Conservation (phyloP, 2,797 vertebrate genomes). For the Harpagifer antarcticus region DNA sequence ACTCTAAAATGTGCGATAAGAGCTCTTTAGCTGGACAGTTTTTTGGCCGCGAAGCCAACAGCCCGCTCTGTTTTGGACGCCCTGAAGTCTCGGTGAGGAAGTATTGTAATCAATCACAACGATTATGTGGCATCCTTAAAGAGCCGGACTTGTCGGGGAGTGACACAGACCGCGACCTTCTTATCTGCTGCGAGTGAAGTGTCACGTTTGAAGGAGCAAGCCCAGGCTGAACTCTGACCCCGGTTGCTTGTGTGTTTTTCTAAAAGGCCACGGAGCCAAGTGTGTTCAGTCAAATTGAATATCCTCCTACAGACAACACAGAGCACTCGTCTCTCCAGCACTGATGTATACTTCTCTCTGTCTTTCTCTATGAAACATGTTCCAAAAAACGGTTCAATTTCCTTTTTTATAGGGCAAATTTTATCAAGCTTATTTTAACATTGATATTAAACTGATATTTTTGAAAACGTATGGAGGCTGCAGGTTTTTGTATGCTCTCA, state of each 20-base stretch:
- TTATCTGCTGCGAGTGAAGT: conserved; percentile 73
- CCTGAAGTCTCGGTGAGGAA: conserved; percentile 4
- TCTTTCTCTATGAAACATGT: conserved; percentile 30
- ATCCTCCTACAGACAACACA: conserved; percentile 68
- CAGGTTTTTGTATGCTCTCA: not conserved
- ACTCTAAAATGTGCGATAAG: not conserved
- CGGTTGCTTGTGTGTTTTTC: conserved; percentile 75
- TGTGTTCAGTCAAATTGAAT: conserved; percentile 73
- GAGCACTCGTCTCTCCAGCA: conserved; percentile 29
- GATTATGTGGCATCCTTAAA: conserved; percentile 53
- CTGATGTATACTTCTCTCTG: conserved; percentile 16
- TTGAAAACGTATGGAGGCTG: not conserved
- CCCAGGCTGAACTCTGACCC: conserved; percentile 73
- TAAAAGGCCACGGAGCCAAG: conserved; percentile 78
- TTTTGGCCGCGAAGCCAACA: conserved; percentile 16
- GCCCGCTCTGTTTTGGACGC: conserved; percentile 1
- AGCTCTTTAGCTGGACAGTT: conserved; percentile 9
- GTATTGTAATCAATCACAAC: conserved; percentile 54
- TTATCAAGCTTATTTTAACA: not conserved
- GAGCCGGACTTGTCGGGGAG: conserved; percentile 37
- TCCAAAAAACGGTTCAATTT: conserved; percentile 36
- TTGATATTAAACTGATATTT: not conserved
- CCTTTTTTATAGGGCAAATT: not conserved
- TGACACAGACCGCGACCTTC: conserved; percentile 48
- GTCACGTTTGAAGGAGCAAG: conserved; percentile 63